Evolutionary conservation across 2,113 vertebrate species (phyloP).

Genomic region (Castor canadensis): DNA sequence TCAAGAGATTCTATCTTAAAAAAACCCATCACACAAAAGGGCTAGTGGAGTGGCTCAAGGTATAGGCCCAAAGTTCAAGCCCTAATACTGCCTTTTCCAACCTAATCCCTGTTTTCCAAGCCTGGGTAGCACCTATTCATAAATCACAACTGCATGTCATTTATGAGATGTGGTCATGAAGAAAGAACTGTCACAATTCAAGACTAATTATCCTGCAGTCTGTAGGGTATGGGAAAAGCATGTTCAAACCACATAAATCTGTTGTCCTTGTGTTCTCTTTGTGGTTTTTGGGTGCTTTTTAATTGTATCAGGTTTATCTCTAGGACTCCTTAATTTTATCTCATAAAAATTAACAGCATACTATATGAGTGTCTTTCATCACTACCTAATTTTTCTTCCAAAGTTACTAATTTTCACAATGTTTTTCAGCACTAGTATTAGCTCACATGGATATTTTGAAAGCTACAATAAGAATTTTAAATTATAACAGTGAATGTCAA

Average conservation of each 20-base stretch:
- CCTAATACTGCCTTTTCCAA: not conserved
- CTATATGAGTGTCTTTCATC: not conserved
- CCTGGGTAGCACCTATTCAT: not conserved
- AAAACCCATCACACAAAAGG: no score
- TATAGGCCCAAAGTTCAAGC: no score
- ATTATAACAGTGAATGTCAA: constrained; percentile 18
- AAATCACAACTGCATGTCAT: not conserved
- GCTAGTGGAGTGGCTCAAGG: no score
- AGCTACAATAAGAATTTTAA: not conserved
- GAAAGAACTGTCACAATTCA: constrained; percentile 40
- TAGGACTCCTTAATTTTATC: constrained; percentile 6
- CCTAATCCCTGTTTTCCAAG: not conserved
- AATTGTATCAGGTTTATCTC: not conserved
- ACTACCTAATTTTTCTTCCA: not conserved
- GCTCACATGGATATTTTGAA: not conserved
- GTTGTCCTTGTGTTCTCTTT: not conserved
- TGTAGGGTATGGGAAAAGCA: not conserved
- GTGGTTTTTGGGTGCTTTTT: not conserved
- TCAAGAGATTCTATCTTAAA: no score
- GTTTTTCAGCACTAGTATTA: constrained; percentile 39
- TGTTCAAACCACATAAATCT: not conserved
- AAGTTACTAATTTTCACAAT: not conserved
- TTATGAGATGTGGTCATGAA: not conserved
- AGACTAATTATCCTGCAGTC: not conserved
- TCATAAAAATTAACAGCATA: constrained; percentile 28